Conservation (phyloP, 2,888 invertebrate species). For the Augochlorella aurata region DNA sequence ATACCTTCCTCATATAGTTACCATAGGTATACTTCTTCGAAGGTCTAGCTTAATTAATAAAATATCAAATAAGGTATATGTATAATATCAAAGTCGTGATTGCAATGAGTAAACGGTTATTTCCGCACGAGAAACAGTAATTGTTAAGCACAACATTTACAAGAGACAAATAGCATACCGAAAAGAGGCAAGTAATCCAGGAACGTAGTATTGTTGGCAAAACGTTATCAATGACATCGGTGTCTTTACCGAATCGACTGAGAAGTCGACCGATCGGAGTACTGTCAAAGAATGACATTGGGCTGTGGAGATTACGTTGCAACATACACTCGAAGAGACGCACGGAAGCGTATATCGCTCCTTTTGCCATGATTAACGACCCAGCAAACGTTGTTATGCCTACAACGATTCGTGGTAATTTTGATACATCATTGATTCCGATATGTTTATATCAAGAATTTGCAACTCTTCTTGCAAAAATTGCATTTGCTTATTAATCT, state of each 20-base stretch:
- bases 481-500: conserved; percentile 21
- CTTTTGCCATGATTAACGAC: conserved; percentile 84
- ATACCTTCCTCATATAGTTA: conserved; percentile 6
- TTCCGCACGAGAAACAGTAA: conserved; percentile 48
- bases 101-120: conserved; percentile 14
- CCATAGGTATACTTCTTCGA: neutral
- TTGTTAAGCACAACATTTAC: conserved; percentile 56
- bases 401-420: conserved; percentile 74
- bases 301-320: conserved; percentile 84
- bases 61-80: neutral
- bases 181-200: conserved; percentile 78
- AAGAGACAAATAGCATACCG: conserved; percentile 74
- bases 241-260: conserved; percentile 87
- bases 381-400: conserved; percentile 83
- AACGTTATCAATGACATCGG: conserved; percentile 86
- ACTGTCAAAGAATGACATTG: conserved; percentile 88
- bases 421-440: conserved; percentile 57
- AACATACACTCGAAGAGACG: conserved; percentile 85
- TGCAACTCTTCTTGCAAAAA: conserved; percentile 37
- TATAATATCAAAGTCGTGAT: conserved; percentile 15
- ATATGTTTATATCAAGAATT: conserved; percentile 38
- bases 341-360: conserved; percentile 85
- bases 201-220: conserved; percentile 84
- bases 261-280: conserved; percentile 88
- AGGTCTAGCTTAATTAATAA: neutral